Evolutionary conservation across 2,113 vertebrate species (phyloP), one percentile per base, ranked within the genome.

Genomic region (Tetrax tetrax): DNA sequence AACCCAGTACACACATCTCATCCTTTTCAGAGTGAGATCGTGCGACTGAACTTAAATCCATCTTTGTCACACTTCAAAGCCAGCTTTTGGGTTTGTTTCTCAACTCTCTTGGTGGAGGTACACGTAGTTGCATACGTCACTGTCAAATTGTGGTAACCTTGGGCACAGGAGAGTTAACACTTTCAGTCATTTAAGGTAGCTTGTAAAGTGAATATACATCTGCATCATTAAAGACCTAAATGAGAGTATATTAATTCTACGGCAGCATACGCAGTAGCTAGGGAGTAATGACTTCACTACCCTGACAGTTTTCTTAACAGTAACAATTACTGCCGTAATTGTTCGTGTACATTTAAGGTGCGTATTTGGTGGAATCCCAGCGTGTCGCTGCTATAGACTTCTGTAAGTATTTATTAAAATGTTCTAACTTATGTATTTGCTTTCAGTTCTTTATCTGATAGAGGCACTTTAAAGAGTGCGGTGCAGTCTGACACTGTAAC

Each of bases 401-500:
- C 87, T 76, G 38, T 54, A 78, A 69, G 28, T 88, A 88, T 95
- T 95, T 77, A 91, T 85, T 83, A 59, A 93, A 89, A 45, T 77
- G 21, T 76, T 78, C 19, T 43, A 47, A 92, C 19, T 85, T 72
- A 53, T 0, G 4, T 92, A 7, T 92, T 95, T 93, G 41, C 69
- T 94, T 96, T 69, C 93, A 98, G 99, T 97, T 99, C 98, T 86
- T 99, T 99, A 79, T 99, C 99, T 2, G 99, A 99, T 95, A 95
- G 98, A 41, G 97, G 98, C 92, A 98, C 97, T 65, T 95, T 99
- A 90, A 98, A 97, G 95, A 97, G 87, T 74, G 85, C 65, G 1
- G 68, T 95, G 79, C 98, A 98, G 90, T 93, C 98, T 28, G 93
- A 95, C 59, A 88, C 96, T 3, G 69, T 97, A 54, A 97, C 97